Percentiles rank a stretch among this genome's conserved stretches.
Conservation (phyloP, 2,888 invertebrate species). For the Stratiomys singularior region DNA sequence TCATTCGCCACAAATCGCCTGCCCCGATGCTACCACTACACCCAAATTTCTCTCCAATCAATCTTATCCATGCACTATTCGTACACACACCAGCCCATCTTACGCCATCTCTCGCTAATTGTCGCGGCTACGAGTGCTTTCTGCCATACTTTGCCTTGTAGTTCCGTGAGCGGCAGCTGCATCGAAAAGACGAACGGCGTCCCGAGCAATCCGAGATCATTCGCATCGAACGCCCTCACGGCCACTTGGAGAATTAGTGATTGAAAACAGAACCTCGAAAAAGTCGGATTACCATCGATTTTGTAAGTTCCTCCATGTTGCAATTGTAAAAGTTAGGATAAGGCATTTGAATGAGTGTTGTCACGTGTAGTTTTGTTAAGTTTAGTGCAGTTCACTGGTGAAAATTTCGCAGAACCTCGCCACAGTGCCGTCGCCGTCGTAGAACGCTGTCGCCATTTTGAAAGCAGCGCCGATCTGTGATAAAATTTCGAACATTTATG, state of each 20-base stretch:
- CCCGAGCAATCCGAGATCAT: not conserved
- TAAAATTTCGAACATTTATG: conserved; percentile 63
- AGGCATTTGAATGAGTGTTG: not conserved
- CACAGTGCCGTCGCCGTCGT: not conserved
- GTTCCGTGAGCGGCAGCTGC: conserved; percentile 39
- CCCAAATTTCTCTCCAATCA: no score
- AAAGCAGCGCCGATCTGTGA: conserved; percentile 73
- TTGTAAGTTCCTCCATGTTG: not conserved
- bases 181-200: conserved; percentile 24
- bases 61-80: no score
- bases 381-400: not conserved
- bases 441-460: conserved; percentile 9
- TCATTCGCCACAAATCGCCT: no score
- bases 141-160: not conserved
- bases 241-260: conserved; percentile 65
- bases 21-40: no score
- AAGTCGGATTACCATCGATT: conserved; percentile 19
- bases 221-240: conserved; percentile 69
- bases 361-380: not conserved
- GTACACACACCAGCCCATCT: conserved; percentile 1
- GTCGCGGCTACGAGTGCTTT: not conserved
- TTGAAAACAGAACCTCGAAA: conserved; percentile 23
- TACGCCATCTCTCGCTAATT: conserved; percentile 44
- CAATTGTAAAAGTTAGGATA: not conserved
- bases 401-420: not conserved